Evolutionary conservation across 1,140 invertebrate species (phyloP).

Genomic region (Atta colombica): DNA sequence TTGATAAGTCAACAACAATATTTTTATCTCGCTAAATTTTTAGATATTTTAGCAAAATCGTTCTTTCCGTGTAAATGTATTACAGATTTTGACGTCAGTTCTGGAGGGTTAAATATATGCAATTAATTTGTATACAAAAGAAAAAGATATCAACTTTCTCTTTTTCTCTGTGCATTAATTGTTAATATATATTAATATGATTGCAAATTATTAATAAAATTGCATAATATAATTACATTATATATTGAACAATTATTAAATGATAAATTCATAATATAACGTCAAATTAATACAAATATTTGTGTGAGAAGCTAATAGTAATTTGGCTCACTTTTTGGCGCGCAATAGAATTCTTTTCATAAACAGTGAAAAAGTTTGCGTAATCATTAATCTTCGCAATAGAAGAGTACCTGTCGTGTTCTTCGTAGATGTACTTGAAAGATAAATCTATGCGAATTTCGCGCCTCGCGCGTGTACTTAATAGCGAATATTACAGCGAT

Average conservation of each 20-base stretch:
- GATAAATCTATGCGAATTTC: constrained; percentile 51
- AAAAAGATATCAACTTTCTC: neutral
- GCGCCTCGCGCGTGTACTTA: constrained; percentile 11
- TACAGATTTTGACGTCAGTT: too few relatives aligned
- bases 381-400: constrained; percentile 1
- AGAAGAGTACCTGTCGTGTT: neutral
- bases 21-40: too few relatives aligned
- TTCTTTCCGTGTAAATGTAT: too few relatives aligned
- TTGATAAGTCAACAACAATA: too few relatives aligned
- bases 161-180: neutral
- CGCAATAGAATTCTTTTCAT: neutral
- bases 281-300: neutral
- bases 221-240: neutral
- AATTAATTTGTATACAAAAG: neutral
- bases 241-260: neutral
- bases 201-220: neutral
- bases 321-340: neutral
- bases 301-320: neutral
- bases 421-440: constrained; percentile 49
- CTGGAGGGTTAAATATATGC: neutral
- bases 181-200: neutral
- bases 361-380: neutral
- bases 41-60: too few relatives aligned
- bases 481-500: neutral
- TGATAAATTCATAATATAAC: neutral